Evolutionary conservation across 1,140 invertebrate genomes (phyloP).

Genomic region (Antheraea mylitta): DNA sequence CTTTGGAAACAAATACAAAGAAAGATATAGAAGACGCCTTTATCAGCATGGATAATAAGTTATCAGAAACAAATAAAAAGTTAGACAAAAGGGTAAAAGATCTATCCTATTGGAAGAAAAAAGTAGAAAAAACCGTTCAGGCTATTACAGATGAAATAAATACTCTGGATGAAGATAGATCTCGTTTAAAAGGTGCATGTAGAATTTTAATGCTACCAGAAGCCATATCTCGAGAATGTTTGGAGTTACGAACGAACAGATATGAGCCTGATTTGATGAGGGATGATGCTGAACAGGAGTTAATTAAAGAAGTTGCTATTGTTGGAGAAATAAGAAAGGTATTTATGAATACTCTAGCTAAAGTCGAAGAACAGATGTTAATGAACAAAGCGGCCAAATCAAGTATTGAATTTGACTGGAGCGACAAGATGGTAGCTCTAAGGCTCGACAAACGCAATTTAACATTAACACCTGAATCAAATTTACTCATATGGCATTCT

Average conservation of each 20-base stretch:
- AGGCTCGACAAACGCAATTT: constrained; percentile 84
- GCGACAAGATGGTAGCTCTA: constrained; percentile 89
- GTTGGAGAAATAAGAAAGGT: constrained; percentile 83
- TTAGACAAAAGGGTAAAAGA: constrained; percentile 81
- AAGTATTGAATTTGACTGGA: constrained; percentile 91
- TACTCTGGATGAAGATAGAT: constrained; percentile 81
- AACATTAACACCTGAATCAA: constrained; percentile 81
- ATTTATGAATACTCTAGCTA: constrained; percentile 80
- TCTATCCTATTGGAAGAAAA: constrained; percentile 82
- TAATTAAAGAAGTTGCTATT: constrained; percentile 86
- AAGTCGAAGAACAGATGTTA: constrained; percentile 86
- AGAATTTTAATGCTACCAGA: constrained; percentile 82
- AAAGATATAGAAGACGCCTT: constrained; percentile 68
- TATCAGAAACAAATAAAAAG: constrained; percentile 80
- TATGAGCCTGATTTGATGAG: constrained; percentile 89
- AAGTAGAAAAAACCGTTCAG: constrained; percentile 81
- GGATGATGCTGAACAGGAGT: constrained; percentile 90
- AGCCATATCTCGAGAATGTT: constrained; percentile 84
- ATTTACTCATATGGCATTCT: constrained; percentile 82
- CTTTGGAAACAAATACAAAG: constrained; percentile 41
- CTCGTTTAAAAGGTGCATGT: constrained; percentile 82
- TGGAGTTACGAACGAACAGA: constrained; percentile 86
- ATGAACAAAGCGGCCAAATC: constrained; percentile 88
- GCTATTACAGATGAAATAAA: constrained; percentile 84
- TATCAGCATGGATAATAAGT: constrained; percentile 79